Percentiles rank a stretch among this genome's conserved stretches.
These are phyloP conservation scores for Clivina fossor DNA, from an alignment of 2,888 invertebrate genomes.

Conservation along the genomic window DNA sequence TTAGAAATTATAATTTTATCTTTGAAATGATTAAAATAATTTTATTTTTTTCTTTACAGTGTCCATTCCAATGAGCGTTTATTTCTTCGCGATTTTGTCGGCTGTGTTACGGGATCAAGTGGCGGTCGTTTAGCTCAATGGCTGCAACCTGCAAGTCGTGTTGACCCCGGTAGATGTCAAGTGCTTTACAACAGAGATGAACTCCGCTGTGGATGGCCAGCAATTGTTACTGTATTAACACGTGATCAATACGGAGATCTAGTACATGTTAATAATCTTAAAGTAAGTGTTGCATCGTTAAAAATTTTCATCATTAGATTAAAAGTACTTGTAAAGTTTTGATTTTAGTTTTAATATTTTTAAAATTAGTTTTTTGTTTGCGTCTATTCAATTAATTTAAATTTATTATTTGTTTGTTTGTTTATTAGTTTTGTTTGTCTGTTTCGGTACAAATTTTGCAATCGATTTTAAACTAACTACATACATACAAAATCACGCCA, in stretches of 20 bases:
- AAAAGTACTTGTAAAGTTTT: background rate
- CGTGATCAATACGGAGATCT: conserved; percentile 91
- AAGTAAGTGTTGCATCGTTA: conserved; percentile 60
- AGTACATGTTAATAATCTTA: conserved; percentile 81
- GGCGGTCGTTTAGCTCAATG: conserved; percentile 93
- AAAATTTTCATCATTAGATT: conserved; percentile 10
- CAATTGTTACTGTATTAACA: conserved; percentile 76
- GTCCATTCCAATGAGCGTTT: conserved; percentile 88
- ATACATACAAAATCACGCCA: too few species aligned
- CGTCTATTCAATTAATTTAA: too few species aligned
- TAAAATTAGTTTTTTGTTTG: too few species aligned
- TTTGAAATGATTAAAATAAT: background rate
- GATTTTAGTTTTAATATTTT: too few species aligned
- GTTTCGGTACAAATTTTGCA: too few species aligned
- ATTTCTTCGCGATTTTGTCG: conserved; percentile 90
- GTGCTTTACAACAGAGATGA: conserved; percentile 73
- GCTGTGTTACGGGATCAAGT: conserved; percentile 78
- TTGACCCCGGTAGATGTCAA: conserved; percentile 87
- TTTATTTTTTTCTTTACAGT: conserved; percentile 54
- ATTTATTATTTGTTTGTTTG: too few species aligned
- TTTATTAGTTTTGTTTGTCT: too few species aligned
- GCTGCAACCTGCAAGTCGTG: conserved; percentile 90
- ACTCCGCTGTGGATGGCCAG: conserved; percentile 79
- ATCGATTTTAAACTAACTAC: too few species aligned
- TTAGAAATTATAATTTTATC: background rate